Evolutionary conservation across 1,140 invertebrate species (phyloP).

Genomic region (Bicyclus anynana): DNA sequence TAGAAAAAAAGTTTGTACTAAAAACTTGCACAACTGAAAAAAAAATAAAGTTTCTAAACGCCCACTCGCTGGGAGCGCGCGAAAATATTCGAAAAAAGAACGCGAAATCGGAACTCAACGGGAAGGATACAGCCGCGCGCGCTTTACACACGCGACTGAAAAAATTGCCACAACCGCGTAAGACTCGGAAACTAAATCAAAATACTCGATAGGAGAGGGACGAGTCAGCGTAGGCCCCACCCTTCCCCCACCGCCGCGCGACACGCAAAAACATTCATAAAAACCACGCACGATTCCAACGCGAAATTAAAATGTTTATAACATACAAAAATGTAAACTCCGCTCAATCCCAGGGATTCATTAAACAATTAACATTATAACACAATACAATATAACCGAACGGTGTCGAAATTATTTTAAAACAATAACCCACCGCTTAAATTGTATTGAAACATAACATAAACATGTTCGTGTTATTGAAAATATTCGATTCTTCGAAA

Average conservation of each 20-base stretch:
- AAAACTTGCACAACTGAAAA: conserved; percentile 35
- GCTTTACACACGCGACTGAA: conserved; percentile 72
- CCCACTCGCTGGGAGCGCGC: conserved; percentile 43
- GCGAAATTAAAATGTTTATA: conserved; percentile 70
- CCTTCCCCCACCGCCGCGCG: conserved; percentile 61
- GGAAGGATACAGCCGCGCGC: conserved; percentile 55
- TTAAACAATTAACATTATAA: conserved; percentile 63
- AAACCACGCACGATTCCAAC: conserved; percentile 64
- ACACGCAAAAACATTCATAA: conserved; percentile 75
- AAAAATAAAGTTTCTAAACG: conserved; percentile 39
- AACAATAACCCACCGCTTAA: conserved; percentile 59
- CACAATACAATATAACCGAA: conserved; percentile 47
- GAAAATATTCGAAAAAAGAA: conserved; percentile 45
- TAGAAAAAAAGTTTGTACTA: conserved; percentile 42
- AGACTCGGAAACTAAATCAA: conserved; percentile 75
- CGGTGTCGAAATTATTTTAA: conserved; percentile 61
- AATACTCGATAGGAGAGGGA: conserved; percentile 74
- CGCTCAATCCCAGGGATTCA: conserved; percentile 32
- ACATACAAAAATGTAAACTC: conserved; percentile 55
- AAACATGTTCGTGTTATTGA: conserved; percentile 53
- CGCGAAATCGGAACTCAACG: conserved; percentile 32
- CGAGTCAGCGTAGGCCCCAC: conserved; percentile 68
- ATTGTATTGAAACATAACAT: conserved; percentile 59
- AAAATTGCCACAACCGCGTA: conserved; percentile 73
- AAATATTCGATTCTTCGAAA: conserved; percentile 42